Base-by-base conservation (phyloP, 2,797 vertebrate species). In the Coreius guichenoti region DNA sequence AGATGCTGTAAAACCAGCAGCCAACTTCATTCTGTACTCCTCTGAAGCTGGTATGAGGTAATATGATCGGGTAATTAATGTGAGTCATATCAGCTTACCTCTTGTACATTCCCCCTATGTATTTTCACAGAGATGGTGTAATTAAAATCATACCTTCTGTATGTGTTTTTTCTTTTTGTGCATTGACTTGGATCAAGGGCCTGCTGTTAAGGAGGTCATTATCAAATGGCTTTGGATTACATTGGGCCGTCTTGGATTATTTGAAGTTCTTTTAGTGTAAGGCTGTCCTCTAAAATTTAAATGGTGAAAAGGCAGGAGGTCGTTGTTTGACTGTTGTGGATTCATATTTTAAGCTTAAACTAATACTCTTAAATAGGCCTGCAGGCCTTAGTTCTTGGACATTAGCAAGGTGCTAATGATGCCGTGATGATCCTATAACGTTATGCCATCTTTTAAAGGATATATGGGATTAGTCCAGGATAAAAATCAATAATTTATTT, bases 181-280 rank as follows among this genome's bases (percentile, higher is more conserved):
- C 69, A 72, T 67, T 89, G 88, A 78, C 68, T 89, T 90, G 89
- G 87, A 85, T 82, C 87, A 80, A 87, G 87, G 87, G 86, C 85
- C 69, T 88, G 49, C 87, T 87, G 89, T 88, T 90, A 80, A 88
- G 83, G 82, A 90, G 82, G 85, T 90, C 80, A 93, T 93, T 92
- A 92, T 82, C 84, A 84, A 89, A 89, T 89, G 72, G 91, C 87
- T 90, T 79, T 87, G 73, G 86, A 88, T 92, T 92, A 90, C 88
- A 85, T 84, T 33, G 87, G 78, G 84, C 86, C 83, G 86, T 74
- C 90, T 84, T 90, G 79, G 88, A 80, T 89, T 89, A 84, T 78
- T 87, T 84, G 82, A 89, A 87, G 88, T 90, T 89, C 36, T 70
- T 63, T 88, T 86, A 17, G 16, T 31, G 29, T 21, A 86, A 85